Evolutionary conservation across 2,113 vertebrate genomes (phyloP).

Genomic region (Ursus arctos): DNA sequence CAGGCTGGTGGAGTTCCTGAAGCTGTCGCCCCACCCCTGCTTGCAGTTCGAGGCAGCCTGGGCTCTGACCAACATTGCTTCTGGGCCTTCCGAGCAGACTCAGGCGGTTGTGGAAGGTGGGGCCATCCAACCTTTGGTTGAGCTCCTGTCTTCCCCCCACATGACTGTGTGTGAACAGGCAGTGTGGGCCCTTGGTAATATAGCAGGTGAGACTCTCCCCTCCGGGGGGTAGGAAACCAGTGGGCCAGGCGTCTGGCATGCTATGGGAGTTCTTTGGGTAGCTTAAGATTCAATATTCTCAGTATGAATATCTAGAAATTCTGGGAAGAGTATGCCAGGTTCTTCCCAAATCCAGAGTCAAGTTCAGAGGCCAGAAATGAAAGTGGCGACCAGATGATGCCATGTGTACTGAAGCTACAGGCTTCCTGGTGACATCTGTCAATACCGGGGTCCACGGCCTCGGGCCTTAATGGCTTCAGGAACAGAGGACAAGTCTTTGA

Average conservation of each 20-base stretch:
- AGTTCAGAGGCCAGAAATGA: background rate
- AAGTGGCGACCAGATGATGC: background rate
- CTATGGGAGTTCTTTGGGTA: background rate
- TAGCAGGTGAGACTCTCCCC: slow-evolving; percentile 90
- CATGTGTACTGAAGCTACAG: background rate
- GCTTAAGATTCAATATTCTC: background rate
- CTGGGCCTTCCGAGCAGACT: slow-evolving; percentile 93
- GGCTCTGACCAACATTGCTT: slow-evolving; percentile 96
- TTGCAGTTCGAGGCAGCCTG: slow-evolving; percentile 97
- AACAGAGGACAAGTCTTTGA: background rate
- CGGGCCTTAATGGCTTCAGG: background rate
- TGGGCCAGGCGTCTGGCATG: fast-evolving
- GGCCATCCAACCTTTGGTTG: slow-evolving; percentile 91
- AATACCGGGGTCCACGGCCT: background rate
- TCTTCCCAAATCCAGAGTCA: background rate
- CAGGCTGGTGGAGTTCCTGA: slow-evolving; percentile 92
- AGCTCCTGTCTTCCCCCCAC: slow-evolving; percentile 91
- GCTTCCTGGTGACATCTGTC: background rate
- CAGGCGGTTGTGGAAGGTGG: slow-evolving; percentile 93
- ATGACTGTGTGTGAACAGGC: slow-evolving; percentile 95
- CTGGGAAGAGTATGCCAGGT: background rate
- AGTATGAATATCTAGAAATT: background rate
- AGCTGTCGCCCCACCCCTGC: slow-evolving; percentile 79
- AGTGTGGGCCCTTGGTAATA: slow-evolving; percentile 96
- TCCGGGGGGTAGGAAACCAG: background rate